These are phyloP conservation scores for Lamellibrachia satsuma DNA, from an alignment of 2,888 invertebrate genomes.

Conservation along the genomic window DNA sequence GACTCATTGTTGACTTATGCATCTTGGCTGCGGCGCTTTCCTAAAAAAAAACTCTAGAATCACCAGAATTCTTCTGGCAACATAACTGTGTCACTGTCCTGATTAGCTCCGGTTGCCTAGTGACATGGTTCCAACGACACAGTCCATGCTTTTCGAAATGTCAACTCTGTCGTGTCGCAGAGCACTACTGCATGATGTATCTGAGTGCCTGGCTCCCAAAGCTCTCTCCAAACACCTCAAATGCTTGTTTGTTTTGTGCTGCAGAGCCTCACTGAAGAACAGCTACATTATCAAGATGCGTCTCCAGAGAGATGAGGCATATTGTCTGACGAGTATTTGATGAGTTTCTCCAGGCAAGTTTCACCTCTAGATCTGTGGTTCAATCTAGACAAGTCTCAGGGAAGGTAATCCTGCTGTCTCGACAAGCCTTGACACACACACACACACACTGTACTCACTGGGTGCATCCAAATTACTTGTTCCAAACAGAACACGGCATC, in stretches of 20 bases:
- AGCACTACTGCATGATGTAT: neutral
- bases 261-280: neutral
- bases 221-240: neutral
- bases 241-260: neutral
- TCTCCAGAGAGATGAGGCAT: neutral
- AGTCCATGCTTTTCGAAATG: neutral
- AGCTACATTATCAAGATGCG: neutral
- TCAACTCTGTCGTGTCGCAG: neutral
- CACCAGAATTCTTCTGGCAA: neutral
- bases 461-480: neutral
- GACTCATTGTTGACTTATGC: neutral
- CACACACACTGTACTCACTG: neutral
- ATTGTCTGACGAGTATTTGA: slow-evolving; percentile 6
- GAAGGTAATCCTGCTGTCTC: neutral
- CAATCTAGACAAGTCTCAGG: neutral
- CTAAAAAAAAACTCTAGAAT: neutral
- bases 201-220: neutral
- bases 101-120: neutral
- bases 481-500: neutral
- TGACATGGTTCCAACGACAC: neutral
- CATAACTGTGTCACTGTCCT: neutral
- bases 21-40: neutral
- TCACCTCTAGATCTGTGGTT: neutral
- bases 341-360: neutral
- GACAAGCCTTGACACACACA: neutral